Evolutionary conservation across 1,140 invertebrate genomes (phyloP).

Genomic region (Wasmannia auropunctata): DNA sequence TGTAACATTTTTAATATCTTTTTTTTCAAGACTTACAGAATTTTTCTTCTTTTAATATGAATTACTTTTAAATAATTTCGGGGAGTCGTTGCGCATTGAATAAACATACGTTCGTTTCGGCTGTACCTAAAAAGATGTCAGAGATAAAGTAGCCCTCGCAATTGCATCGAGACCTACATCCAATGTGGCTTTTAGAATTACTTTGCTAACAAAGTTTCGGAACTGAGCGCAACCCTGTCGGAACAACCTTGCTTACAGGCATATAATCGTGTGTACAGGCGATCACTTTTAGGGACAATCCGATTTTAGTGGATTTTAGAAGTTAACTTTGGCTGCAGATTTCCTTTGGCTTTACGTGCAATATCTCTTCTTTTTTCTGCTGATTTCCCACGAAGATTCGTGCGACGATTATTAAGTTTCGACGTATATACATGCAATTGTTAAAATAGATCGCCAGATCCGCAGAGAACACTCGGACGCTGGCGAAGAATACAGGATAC

Average conservation of each 20-base stretch:
- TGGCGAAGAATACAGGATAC: slow-evolving; percentile 1
- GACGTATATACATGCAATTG: background rate
- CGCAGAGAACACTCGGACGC: background rate
- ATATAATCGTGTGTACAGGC: slow-evolving; percentile 18
- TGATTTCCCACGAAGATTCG: background rate
- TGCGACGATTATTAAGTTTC: background rate
- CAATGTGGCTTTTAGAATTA: slow-evolving; percentile 65
- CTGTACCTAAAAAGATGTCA: slow-evolving; percentile 10
- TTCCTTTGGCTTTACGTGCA: background rate
- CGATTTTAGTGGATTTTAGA: slow-evolving; percentile 17
- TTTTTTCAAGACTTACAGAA: background rate
- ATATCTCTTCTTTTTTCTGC: background rate
- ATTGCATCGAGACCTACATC: slow-evolving; percentile 59
- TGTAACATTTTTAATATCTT: background rate
- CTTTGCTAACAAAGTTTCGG: slow-evolving; percentile 59
- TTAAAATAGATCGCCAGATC: background rate
- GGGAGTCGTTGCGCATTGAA: background rate
- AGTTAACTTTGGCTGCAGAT: background rate
- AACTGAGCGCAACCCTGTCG: background rate
- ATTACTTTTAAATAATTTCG: background rate
- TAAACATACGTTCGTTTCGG: background rate
- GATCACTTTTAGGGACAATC: slow-evolving; percentile 33
- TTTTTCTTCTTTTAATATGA: background rate
- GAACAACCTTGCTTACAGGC: background rate
- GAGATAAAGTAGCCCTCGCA: slow-evolving; percentile 33